Conservation (phyloP, 2,888 invertebrate genomes). For the Campoletis raptor region DNA sequence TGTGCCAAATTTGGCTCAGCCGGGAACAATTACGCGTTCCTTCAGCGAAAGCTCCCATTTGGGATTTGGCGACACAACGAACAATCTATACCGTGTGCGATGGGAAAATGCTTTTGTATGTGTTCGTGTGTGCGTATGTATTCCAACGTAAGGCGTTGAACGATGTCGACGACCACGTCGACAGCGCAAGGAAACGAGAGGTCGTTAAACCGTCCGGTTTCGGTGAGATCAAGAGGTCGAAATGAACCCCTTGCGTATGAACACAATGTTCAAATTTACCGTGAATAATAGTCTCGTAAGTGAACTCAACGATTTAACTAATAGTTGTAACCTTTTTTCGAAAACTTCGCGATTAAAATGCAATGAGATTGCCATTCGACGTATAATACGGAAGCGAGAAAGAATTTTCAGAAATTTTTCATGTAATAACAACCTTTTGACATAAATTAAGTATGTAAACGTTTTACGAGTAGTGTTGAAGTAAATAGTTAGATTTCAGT, state of each 20-base stretch:
- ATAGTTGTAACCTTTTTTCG: neutral
- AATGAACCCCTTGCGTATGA: constrained; percentile 26
- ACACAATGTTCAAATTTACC: constrained; percentile 32
- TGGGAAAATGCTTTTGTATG: constrained; percentile 29
- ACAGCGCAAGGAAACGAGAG: constrained; percentile 49
- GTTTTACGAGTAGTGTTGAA: neutral
- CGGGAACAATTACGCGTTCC: constrained; percentile 60
- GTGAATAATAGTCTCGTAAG: constrained; percentile 9
- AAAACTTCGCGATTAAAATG: neutral
- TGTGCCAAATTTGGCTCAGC: constrained; percentile 66
- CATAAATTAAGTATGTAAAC: neutral
- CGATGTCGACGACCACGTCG: constrained; percentile 31
- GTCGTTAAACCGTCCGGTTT: constrained; percentile 63
- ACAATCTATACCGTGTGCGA: constrained; percentile 45
- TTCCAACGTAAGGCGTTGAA: constrained; percentile 13
- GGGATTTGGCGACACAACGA: constrained; percentile 59
- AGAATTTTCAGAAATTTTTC: no score
- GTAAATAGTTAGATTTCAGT: neutral
- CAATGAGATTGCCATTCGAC: neutral
- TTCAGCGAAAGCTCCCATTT: constrained; percentile 59
- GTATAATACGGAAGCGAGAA: neutral
- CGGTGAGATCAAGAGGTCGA: constrained; percentile 32
- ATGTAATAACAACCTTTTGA: no score
- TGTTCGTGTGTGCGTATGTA: neutral
- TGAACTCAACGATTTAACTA: neutral